Base-by-base conservation (phyloP, 2,797 vertebrate genomes). In the Ctenosaura bakeri region DNA sequence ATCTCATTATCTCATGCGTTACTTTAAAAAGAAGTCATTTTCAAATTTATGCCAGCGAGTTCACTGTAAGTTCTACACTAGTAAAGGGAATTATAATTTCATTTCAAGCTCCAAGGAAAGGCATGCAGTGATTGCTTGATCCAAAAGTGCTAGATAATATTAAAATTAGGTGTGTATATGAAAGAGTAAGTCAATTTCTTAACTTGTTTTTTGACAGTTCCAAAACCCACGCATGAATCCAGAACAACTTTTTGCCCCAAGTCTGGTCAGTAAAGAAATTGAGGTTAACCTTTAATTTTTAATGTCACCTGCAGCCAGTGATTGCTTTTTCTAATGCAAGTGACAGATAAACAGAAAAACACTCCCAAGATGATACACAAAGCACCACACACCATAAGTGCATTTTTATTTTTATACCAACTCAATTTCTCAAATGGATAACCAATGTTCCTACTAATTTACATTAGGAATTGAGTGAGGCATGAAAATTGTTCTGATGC, bases 361-460 rank as follows among this genome's bases (percentile, higher is more conserved):
- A 96, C 97, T 98, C 98, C 97, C 98, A 95, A 89, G 97, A 96
- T 95, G 96, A 97, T 97, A 97, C 96, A 97, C 96, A 97, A 96
- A 96, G 95, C 96, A 97, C 97, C 94, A 95, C 93, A 97, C 95
- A 96, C 96, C 96, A 96, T 98, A 97, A 98, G 97, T 97, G 97
- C 97, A 95, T 96, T 96, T 98, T 98, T 98, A 98, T 98, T 98
- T 98, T 98, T 97, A 97, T 98, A 98, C 97, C 96, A 96, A 98
- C 98, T 98, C 97, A 93, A 97, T 97, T 98, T 98, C 98, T 98
- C 98, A 98, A 98, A 98, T 98, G 98, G 98, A 98, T 97, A 98
- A 98, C 96, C 97, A 97, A 97, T 98, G 98, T 98, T 98, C 97
- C 97, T 96, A 98, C 97, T 97, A 97, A 98, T 98, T 97, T 98